A percentile compares a stretch with the other conserved stretches of the same genome.
Conservation (phyloP, 2,113 vertebrate species). For the Drymodes brunneopygia region DNA sequence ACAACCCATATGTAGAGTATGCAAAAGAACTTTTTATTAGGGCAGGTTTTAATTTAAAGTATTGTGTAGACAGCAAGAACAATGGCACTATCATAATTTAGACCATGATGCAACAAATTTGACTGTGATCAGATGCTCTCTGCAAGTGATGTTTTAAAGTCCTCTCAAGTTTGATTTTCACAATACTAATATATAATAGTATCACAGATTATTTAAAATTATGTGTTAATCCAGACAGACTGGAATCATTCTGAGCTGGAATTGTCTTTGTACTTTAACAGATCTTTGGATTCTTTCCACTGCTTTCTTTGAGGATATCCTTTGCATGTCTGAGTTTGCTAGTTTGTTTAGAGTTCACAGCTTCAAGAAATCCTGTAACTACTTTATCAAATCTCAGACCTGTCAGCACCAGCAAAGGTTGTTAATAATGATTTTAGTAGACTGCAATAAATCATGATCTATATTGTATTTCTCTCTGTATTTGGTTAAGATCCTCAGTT, state of each 20-base stretch:
- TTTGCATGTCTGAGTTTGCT: not conserved
- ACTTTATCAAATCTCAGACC: not conserved
- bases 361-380: not conserved
- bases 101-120: not conserved
- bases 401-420: not conserved
- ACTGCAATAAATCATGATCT: not conserved
- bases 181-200: not conserved
- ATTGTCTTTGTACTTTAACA: not conserved
- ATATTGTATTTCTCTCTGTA: not conserved
- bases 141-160: not conserved
- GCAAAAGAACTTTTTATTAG: not conserved
- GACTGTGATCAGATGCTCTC: not conserved
- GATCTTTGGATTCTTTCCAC: not conserved
- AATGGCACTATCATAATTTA: not conserved
- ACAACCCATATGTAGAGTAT: not conserved
- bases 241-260: not conserved
- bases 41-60: constrained; percentile 10
- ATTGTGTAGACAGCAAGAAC: not conserved
- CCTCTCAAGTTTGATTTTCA: not conserved
- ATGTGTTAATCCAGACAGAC: not conserved
- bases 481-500: not conserved
- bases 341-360: not conserved
- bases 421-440: not conserved
- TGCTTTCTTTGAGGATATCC: not conserved
- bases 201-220: not conserved